Evolutionary conservation across 2,797 vertebrate species (phyloP).

Genomic region (Lacerta agilis): DNA sequence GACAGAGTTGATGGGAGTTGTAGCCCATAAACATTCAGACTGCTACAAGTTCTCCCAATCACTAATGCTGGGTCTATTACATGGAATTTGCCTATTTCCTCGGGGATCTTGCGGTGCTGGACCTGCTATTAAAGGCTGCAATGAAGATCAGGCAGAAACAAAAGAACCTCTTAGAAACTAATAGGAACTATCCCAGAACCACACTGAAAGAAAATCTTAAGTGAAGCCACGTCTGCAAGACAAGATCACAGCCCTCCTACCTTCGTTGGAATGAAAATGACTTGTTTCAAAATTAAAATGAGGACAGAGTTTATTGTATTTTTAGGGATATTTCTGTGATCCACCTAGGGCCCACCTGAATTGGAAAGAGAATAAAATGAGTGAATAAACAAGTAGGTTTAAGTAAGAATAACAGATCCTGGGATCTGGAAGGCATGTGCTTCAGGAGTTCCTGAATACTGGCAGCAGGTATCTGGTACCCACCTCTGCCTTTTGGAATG

Average conservation of each 20-base stretch:
- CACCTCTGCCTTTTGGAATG: not conserved
- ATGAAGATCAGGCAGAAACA: not conserved
- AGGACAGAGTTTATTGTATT: too few species aligned
- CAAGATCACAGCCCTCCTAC: not conserved
- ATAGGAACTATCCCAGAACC: not conserved
- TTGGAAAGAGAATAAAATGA: not conserved
- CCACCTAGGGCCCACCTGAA: not conserved
- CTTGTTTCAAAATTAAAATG: too few species aligned
- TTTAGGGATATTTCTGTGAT: not conserved
- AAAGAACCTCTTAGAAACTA: not conserved
- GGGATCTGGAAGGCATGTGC: not conserved
- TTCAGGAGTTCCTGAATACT: not conserved
- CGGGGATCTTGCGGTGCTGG: not conserved
- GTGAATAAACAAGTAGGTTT: not conserved
- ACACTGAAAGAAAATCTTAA: not conserved
- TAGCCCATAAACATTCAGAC: too few species aligned
- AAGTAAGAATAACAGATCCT: not conserved
- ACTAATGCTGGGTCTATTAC: not conserved
- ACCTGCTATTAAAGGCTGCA: not conserved
- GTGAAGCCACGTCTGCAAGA: not conserved
- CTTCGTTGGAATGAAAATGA: not conserved
- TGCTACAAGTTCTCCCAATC: too few species aligned
- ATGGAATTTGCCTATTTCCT: not conserved
- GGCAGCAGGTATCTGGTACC: not conserved
- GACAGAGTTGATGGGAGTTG: too few species aligned